A percentile compares a stretch with the other conserved stretches of the same genome.
Evolutionary conservation across 2,888 invertebrate species (phyloP).

Genomic region (Mechanitis messenoides): DNA sequence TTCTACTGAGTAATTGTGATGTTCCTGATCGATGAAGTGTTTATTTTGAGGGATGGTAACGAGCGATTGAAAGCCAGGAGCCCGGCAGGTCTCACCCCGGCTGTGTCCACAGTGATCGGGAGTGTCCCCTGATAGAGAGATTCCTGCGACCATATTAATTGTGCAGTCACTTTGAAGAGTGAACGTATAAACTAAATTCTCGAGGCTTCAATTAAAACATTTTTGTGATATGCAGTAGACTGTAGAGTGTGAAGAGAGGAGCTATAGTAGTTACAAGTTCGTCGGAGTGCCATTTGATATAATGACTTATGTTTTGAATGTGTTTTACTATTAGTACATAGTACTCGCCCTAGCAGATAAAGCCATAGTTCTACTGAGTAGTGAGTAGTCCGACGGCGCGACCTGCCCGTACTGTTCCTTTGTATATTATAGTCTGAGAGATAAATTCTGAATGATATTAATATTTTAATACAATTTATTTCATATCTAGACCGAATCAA

Average conservation of each 20-base stretch:
- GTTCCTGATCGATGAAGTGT: conserved; percentile 35
- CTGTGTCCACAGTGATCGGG: conserved; percentile 29
- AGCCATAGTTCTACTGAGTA: conserved; percentile 41
- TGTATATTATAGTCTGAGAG: conserved; percentile 55
- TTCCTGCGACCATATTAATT: conserved; percentile 49
- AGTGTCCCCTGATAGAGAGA: conserved; percentile 44
- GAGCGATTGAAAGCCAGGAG: conserved; percentile 34
- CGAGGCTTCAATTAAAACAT: conserved; percentile 66
- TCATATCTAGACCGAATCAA: conserved; percentile 51
- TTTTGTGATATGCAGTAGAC: conserved; percentile 71
- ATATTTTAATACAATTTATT: conserved; percentile 67
- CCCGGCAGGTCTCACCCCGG: conserved; percentile 32
- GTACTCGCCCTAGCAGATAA: conserved; percentile 55
- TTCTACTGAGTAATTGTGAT: conserved; percentile 67
- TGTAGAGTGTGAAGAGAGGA: conserved; percentile 49
- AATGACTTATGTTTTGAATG: conserved; percentile 51
- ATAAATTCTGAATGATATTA: conserved; percentile 66
- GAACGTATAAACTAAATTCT: conserved; percentile 45
- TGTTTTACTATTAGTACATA: conserved; percentile 51
- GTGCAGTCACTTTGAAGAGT: conserved; percentile 38
- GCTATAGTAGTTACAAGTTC: conserved; percentile 42
- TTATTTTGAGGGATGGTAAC: conserved; percentile 32
- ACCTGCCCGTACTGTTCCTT: conserved; percentile 34
- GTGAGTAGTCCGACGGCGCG: conserved; percentile 28
- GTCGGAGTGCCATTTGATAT: conserved; percentile 66